Percentiles rank a stretch among this genome's conserved stretches.
Conservation (phyloP, 1,140 invertebrate species). For the Aphelinus certus region DNA sequence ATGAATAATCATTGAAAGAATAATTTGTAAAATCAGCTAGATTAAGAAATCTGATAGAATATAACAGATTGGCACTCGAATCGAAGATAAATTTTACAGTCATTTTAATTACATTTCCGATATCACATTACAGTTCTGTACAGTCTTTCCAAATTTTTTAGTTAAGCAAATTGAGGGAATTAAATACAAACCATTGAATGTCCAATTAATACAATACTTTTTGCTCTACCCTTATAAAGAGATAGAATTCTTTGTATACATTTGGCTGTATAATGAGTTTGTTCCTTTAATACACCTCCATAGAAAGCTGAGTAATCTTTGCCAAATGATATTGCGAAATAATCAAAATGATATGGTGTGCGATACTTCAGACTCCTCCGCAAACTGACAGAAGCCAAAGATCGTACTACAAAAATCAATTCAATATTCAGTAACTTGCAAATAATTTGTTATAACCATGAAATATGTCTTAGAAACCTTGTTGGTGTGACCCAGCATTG, state of each 20-base stretch:
- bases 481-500: constrained; percentile 90
- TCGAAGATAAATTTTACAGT: too few relatives aligned
- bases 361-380: constrained; percentile 75
- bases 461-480: constrained; percentile 68
- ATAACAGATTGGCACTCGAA: constrained; percentile 7
- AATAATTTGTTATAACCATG: constrained; percentile 9
- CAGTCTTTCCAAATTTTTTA: too few relatives aligned
- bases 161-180: too few relatives aligned
- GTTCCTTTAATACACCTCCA: constrained; percentile 75
- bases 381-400: constrained; percentile 87
- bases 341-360: constrained; percentile 83
- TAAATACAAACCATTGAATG: constrained; percentile 85
- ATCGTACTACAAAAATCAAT: constrained; percentile 73
- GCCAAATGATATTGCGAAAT: constrained; percentile 73
- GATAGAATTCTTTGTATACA: constrained; percentile 79
- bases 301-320: constrained; percentile 62
- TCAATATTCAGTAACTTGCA: constrained; percentile 14
- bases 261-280: constrained; percentile 79
- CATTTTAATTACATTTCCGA: not conserved
- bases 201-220: constrained; percentile 80
- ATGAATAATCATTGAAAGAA: constrained; percentile 24
- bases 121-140: too few relatives aligned
- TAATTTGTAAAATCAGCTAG: constrained; percentile 2
- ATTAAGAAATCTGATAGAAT: too few relatives aligned
- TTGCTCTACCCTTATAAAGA: constrained; percentile 71